Base-by-base conservation (phyloP, 2,888 invertebrate genomes). In the Tetranychus truncatus region DNA sequence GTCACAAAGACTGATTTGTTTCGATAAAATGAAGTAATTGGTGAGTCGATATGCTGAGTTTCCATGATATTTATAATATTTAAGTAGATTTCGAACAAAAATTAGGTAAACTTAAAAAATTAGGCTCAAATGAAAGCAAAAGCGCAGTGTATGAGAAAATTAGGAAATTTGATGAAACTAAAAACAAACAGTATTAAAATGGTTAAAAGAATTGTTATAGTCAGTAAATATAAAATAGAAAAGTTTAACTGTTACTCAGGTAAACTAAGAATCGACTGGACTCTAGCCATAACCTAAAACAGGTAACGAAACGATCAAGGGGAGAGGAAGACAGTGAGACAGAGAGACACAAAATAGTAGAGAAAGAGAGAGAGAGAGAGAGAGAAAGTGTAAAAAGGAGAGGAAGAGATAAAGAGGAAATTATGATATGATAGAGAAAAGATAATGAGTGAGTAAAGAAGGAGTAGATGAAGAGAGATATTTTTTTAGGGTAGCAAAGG, bases 1-100 rank as follows among this genome's bases (percentile, higher is more conserved):
- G 77, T 77, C 11, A 77, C 72, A n/a, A 77, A 75, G n/a, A 77
- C 45, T 7, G 71, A 71, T 65, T 75, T 72, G 11, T 73, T 66
- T 6, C 46, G 44, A 24, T 76, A 77, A 74, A 76, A 77, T n/a
- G 77, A 24, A 18, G 20, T 9, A 3, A 72, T 72, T 45, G 72
- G 44, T 4, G 72, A 44, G 18, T 71, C n/a, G 34, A 15, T 72
- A 45, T 72, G 15, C 44, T 6, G 9, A 18, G 20, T 18, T 21
- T 67, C 24, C 67, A 45, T 11, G n/a, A 72, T 44, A 34, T n/a
- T 20, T 20, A 1, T 11, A 24, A 20, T 66, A 9, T 66, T 21
- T 21, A 21, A 69, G 34, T 20, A 20, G 20, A 69, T 69, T 9
- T 34, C 34, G 34, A 21, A 20, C 9, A 8, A 44, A 5, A 72